Percentiles rank a stretch among this genome's conserved stretches.
Conservation (phyloP, 2,113 vertebrate genomes). For the Nansenia antarctica region DNA sequence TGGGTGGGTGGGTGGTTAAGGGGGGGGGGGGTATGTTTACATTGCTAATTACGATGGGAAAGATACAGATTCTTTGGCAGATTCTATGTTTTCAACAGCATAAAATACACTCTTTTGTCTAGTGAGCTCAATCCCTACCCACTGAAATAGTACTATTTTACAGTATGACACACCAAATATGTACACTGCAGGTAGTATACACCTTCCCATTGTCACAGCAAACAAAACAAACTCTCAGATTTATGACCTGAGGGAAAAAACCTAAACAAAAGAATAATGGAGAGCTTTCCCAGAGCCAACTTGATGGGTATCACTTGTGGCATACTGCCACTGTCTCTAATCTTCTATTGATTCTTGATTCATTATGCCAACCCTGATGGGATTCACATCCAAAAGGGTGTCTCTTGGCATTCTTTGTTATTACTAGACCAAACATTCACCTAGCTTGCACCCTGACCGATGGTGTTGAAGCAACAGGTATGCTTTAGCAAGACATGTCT, state of each 20-base stretch:
- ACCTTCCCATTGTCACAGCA: neutral
- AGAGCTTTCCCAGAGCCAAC: neutral
- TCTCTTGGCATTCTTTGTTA: too few species aligned
- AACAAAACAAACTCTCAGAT: neutral
- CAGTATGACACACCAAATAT: too few species aligned
- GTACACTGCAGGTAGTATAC: neutral
- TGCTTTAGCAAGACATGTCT: neutral
- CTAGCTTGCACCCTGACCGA: neutral
- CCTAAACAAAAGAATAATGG: neutral
- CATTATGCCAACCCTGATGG: slow-evolving; percentile 19
- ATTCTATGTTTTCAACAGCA: too few species aligned
- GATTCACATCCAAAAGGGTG: slow-evolving; percentile 25
- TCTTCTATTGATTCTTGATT: slow-evolving; percentile 25
- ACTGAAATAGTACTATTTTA: neutral
- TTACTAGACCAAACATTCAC: neutral
- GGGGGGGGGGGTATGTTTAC: too few species aligned
- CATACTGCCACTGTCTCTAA: too few species aligned
- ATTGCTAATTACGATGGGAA: too few species aligned
- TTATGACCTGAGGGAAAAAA: neutral
- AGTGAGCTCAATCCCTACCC: neutral
- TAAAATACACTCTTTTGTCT: too few species aligned
- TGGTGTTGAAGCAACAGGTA: slow-evolving; percentile 10
- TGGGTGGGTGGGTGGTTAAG: too few species aligned
- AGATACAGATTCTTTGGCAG: too few species aligned
- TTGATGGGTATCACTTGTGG: slow-evolving; percentile 14